Evolutionary conservation across 2,888 invertebrate genomes (phyloP), one percentile per base, ranked within the genome.

Genomic region (Pocota personata): DNA sequence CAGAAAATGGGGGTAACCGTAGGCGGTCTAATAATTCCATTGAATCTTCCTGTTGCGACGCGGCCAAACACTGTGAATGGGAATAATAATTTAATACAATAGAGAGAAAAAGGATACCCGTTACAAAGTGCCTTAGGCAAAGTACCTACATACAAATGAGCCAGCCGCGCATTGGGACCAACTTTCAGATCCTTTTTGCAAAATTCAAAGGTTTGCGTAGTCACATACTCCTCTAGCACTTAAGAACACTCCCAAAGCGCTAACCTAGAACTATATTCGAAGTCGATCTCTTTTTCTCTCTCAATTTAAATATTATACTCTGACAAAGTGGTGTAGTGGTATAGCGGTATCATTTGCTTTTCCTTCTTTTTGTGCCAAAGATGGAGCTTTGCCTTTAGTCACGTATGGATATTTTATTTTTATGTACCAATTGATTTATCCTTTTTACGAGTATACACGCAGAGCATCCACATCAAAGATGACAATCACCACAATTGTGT

Each of bases 401-500:
- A 82, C 82, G 82, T 77, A 64, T 58, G 64, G 64, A 82, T 82
- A 69, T 77, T 77, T 71, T 77, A 77, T 82, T 77, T 76, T 71
- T 77, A 82, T 82, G 48, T 64, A 58, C 57, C 64, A 82, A 82
- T 82, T 82, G 77, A 82, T 82, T 82, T 82, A 77, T 82, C 77
- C 57, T 52, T 71, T 64, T 69, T 76, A 62, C 69, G 62, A 69
- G 60, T 30, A 21, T 64, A 71, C 48, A 64, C 60, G 55, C 27
- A 71, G 35, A 48, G 55, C 48, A 62, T 77, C 77, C 71, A 32
- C 57, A 71, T 82, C 71, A 82, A 64, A 77, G 82, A 77, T 77
- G 71, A 77, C 76, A 82, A 77, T 82, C 82, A 71, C 82, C 82
- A 77, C 82, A 82, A 82, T 77, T 82, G 82, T 82, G 57, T 82